Evolutionary conservation across 2,113 vertebrate species (phyloP).

Genomic region (Notothenia coriiceps): DNA sequence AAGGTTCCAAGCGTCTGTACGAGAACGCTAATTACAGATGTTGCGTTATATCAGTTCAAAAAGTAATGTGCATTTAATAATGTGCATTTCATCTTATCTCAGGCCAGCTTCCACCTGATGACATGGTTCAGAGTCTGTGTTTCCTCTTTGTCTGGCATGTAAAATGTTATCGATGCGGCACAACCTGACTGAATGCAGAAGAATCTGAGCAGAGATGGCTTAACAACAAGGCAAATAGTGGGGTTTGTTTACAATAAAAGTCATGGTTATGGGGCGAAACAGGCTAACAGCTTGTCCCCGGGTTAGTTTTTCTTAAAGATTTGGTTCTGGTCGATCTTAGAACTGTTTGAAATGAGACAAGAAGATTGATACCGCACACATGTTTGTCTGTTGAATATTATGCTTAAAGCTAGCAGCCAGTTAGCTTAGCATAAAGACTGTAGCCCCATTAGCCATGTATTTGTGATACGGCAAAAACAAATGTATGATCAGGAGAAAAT

Average conservation of each 20-base stretch:
- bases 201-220: slow-evolving; percentile 15
- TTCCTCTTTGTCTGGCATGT: slow-evolving; percentile 35
- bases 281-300: not conserved
- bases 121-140: slow-evolving; percentile 49
- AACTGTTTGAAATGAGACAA: not conserved
- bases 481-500: too few relatives aligned
- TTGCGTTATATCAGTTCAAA: slow-evolving; percentile 51
- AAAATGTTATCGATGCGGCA: slow-evolving; percentile 38
- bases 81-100: slow-evolving; percentile 52
- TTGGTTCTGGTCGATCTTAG: not conserved
- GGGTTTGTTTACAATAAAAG: not conserved
- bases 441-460: too few relatives aligned
- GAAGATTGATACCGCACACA: not conserved
- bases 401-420: too few relatives aligned
- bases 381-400: too few relatives aligned
- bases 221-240: not conserved
- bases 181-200: slow-evolving; percentile 8
- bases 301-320: not conserved
- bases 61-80: slow-evolving; percentile 66
- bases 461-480: too few relatives aligned
- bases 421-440: too few relatives aligned
- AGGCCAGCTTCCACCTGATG: slow-evolving; percentile 58
- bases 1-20: slow-evolving; percentile 31
- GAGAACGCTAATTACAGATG: slow-evolving; percentile 47
- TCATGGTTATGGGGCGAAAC: not conserved